phyloP scores from a whole-genome alignment of 2,797 vertebrate genomes.

The Rhinogobio ventralis region DNA sequence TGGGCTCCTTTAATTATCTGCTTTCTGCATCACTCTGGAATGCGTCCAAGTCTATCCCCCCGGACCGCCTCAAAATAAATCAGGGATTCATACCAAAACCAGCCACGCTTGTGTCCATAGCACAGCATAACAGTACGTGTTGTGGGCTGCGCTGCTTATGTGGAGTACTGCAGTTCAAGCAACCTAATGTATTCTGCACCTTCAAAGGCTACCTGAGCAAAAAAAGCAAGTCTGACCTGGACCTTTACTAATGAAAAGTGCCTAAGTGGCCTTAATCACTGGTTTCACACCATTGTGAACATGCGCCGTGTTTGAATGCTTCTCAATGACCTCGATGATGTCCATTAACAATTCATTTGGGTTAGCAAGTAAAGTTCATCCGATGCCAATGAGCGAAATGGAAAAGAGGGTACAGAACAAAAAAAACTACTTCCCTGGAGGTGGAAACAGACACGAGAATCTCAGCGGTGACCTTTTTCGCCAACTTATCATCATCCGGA shows the following conservation, averaged over 20 bases:
- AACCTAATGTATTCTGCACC: conserved; percentile 43
- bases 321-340: conserved; percentile 34
- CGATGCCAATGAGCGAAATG: conserved; percentile 52
- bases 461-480: conserved; percentile 76
- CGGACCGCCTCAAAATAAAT: conserved; percentile 59
- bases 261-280: conserved; percentile 54
- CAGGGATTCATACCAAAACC: conserved; percentile 55
- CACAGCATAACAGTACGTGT: conserved; percentile 25
- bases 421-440: conserved; percentile 63
- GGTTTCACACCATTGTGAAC: conserved; percentile 51
- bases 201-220: conserved; percentile 41
- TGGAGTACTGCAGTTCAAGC: conserved; percentile 35
- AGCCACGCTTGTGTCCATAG: conserved; percentile 43
- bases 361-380: conserved; percentile 61
- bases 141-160: conserved; percentile 46
- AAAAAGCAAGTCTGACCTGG: conserved; percentile 54
- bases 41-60: conserved; percentile 45
- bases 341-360: conserved; percentile 61
- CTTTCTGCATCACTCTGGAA: conserved; percentile 50
- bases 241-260: conserved; percentile 58
- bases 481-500: conserved; percentile 75
- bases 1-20: conserved; percentile 60
- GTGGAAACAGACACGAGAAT: conserved; percentile 72
- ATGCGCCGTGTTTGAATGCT: conserved; percentile 51
- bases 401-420: conserved; percentile 52